Base-by-base conservation (phyloP, 1,140 invertebrate genomes). In the Polypedilum pembai region DNA sequence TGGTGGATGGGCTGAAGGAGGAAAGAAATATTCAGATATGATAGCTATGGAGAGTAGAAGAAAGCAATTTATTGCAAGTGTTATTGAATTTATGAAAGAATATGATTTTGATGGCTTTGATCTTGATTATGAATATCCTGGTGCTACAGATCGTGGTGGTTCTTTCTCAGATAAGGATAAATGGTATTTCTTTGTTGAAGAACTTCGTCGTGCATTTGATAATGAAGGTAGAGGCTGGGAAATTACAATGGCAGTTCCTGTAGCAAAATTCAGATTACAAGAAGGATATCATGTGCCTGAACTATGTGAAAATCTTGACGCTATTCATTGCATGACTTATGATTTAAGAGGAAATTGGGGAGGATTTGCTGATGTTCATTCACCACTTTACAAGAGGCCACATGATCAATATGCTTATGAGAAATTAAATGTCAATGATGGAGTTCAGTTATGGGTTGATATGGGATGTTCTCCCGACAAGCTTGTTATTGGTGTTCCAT, bases 281-380 rank as follows among this genome's bases (percentile, higher is more conserved):
- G 92, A 94, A 82, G 93, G 92, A 1, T 95, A 95, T 78, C 91
- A 95, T 78, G 93, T 95, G 3, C 91, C 92, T 15, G 92, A 94
- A 80, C 82, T 95, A 41, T 94, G 93, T 87, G 86, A 91, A 77
- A 81, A 86, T 40, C 75, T 94, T 17, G 92, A 94, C 80, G 92
- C 91, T 4, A 88, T 95, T 73, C 93, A 95, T 79, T 91, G 92
- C 10, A 95, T 95, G 94, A 87, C 93, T 0, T 97, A 97, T 80
- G 94, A 96, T 83, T 85, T 96, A 17, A 86, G 94, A 76, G 95
- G 95, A 24, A 94, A 94, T 78, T 96, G 94, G 94, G 94, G 92
- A 7, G 92, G 92, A 56, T 92, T 93, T 77, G 94, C 94, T 0
- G 93, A 94, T 79, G 89, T 91, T 0, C 93, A 95, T 79, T 94